phyloP scores from a whole-genome alignment of 1,140 invertebrate genomes.

The Anoplophora glabripennis region DNA sequence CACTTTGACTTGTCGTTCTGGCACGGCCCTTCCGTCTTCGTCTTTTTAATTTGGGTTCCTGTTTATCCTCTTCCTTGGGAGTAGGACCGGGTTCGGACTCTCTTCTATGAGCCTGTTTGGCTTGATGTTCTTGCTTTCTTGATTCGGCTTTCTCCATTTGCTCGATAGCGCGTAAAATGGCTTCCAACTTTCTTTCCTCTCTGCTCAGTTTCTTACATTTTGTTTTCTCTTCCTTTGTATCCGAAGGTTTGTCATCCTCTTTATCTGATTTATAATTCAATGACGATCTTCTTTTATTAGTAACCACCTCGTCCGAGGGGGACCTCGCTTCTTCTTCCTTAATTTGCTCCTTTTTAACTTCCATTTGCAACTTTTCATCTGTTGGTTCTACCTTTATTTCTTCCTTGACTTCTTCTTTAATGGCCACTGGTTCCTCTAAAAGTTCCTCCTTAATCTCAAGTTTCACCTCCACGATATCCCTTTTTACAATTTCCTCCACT shows the following conservation, averaged over 20 bases:
- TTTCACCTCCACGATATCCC: conserved; percentile 23
- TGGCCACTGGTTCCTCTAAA: conserved; percentile 33
- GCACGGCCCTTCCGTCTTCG: conserved; percentile 60
- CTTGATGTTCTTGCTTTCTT: conserved; percentile 68
- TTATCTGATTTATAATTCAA: conserved; percentile 25
- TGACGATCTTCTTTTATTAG: conserved; percentile 18
- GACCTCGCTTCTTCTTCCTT: conserved; percentile 25
- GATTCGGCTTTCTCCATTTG: conserved; percentile 76
- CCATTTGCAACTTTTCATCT: conserved; percentile 27
- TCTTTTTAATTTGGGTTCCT: conserved; percentile 35
- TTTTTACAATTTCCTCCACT: conserved; percentile 13
- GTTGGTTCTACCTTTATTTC: conserved; percentile 21
- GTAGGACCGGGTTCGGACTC: conserved; percentile 45
- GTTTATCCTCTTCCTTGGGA: conserved; percentile 48
- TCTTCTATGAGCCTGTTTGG: conserved; percentile 55
- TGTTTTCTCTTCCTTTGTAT: conserved; percentile 46
- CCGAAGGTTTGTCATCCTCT: conserved; percentile 28
- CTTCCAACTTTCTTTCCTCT: conserved; percentile 95
- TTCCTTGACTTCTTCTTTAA: conserved; percentile 32
- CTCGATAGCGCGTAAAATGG: conserved; percentile 90
- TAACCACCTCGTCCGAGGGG: conserved; percentile 30
- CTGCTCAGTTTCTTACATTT: conserved; percentile 65
- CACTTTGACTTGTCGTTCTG: conserved; percentile 58
- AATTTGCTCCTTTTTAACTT: conserved; percentile 18
- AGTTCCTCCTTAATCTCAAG: conserved; percentile 19